phyloP scores from a whole-genome alignment of 2,797 vertebrate species.

The Decapterus maruadsi region DNA sequence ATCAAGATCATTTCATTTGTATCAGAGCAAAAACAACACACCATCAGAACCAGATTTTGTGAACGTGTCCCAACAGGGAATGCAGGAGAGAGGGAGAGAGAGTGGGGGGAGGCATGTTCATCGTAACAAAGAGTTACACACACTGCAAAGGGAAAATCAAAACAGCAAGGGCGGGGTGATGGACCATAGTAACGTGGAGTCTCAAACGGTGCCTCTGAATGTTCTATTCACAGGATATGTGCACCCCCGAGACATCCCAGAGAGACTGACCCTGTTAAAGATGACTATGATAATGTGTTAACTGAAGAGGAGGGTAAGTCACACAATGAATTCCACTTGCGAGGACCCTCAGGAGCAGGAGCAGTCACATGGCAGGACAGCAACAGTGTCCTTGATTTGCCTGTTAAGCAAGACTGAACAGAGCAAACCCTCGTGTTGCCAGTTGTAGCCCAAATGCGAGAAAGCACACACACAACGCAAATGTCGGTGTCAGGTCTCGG shows the following conservation, averaged over 20 bases:
- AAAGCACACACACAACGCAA: conserved; percentile 6
- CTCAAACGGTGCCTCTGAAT: conserved; percentile 52
- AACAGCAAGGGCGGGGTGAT: conserved; percentile 9
- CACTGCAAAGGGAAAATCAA: conserved; percentile 25
- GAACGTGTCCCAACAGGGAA: conserved; percentile 34
- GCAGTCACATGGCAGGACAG: conserved; percentile 23
- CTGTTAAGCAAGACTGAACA: conserved; percentile 25
- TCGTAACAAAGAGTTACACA: conserved; percentile 35
- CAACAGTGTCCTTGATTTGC: conserved; percentile 32
- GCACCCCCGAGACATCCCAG: conserved; percentile 54
- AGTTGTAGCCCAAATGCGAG: conserved; percentile 4
- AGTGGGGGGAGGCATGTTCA: not conserved
- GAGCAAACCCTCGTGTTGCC: not conserved
- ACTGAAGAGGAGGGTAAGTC: conserved; percentile 40
- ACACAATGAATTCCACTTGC: conserved; percentile 51
- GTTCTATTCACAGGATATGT: conserved; percentile 56
- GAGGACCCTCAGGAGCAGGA: conserved; percentile 35
- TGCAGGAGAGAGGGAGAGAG: not conserved
- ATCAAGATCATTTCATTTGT: not conserved
- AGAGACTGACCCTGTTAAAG: conserved; percentile 53
- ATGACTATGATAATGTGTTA: conserved; percentile 50
- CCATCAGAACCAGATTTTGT: not conserved
- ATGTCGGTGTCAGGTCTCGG: conserved; percentile 11
- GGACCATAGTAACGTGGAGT: conserved; percentile 37
- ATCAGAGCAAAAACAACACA: not conserved